These are phyloP conservation scores for Medauroidea extradentata DNA, from an alignment of 1,140 invertebrate species.

Conservation along the genomic window DNA sequence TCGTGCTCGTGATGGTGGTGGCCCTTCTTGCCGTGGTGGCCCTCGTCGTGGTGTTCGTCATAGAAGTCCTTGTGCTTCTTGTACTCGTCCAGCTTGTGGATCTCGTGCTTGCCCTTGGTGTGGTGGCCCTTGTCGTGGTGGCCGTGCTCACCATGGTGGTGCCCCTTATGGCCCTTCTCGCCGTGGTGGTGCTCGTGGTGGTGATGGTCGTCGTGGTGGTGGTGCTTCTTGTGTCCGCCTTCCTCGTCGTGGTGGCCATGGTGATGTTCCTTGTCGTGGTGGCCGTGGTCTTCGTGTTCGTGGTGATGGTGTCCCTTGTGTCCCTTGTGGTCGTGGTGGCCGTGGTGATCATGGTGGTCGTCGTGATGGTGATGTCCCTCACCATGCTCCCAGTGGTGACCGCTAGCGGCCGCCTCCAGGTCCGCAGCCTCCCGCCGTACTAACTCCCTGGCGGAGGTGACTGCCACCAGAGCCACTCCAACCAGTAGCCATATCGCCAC, in stretches of 20 bases:
- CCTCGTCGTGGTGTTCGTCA: constrained; percentile 58
- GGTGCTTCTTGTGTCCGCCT: constrained; percentile 12
- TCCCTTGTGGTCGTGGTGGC: constrained; percentile 59
- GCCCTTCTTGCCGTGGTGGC: too few species aligned
- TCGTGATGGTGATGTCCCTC: constrained; percentile 53
- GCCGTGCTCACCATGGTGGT: too few species aligned
- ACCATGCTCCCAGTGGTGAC: constrained; percentile 47
- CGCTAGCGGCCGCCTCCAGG: constrained; percentile 13
- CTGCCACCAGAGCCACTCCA: not conserved
- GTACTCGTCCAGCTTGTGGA: constrained; percentile 65
- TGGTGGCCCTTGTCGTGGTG: too few species aligned
- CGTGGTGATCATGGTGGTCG: constrained; percentile 52
- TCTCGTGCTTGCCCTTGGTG: constrained; percentile 60
- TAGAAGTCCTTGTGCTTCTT: constrained; percentile 67
- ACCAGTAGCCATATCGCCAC: too few species aligned
- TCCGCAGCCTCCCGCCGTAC: not conserved
- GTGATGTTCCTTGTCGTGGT: too few species aligned
- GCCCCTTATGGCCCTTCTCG: constrained; percentile 56
- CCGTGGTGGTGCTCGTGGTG: constrained; percentile 47
- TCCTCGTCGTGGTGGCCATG: constrained; percentile 51
- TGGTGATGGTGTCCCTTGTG: constrained; percentile 57
- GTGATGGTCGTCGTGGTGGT: constrained; percentile 15
- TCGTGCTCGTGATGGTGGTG: too few species aligned
- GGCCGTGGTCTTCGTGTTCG: constrained; percentile 68
- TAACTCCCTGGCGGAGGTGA: not conserved